Evolutionary conservation across 2,888 invertebrate genomes (phyloP), one percentile per base, ranked within the genome.

Genomic region (Polia nebulosa): DNA sequence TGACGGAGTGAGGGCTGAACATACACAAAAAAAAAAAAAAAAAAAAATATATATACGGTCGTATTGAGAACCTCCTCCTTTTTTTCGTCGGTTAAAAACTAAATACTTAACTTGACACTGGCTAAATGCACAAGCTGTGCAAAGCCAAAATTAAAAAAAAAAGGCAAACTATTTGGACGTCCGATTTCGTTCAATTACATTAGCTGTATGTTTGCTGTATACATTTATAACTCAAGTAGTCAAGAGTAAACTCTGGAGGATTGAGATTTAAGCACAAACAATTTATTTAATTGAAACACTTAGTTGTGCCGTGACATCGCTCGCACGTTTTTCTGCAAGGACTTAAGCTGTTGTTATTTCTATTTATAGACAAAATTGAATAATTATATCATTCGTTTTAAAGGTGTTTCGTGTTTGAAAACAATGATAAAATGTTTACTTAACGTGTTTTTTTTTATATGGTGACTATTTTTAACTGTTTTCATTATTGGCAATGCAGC

Each of bases 281-380:
- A 71, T 74, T 74, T 29, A 65, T 71, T 47, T 74, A 72, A 74
- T 74, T 74, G 78, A 74, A 49, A 49, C 72, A 63, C 44, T 71
- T 58, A 55, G 36, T 41, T 45, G 3, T 22, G 13, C 53, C 34
- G 58, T 44, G 72, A 11, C 53, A 13, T 63, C 47, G 49, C 49
- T 39, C 49, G 53, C 36, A 39, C 15, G 44, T 71, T 74, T 76
- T 47, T 36, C n/a, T 44, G 29, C 20, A 41, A 49, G 20, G 11
- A 65, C 25, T 27, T n/a, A n/a, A n/a, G 45, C 20, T 53, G 15
- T 47, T 32, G 20, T 32, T 45, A 39, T 39, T 70, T 45, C 20
- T 73, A 36, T 22, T 20, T 44, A n/a, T n/a, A 27, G 27, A 8
- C 1, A 15, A 13, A 58, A 56, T 39, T 69, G 17, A 8, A 39